A percentile compares a stretch with the other conserved stretches of the same genome.
These are phyloP conservation scores for Ctenodactylus gundi DNA, from an alignment of 2,113 vertebrate species.

Conservation along the genomic window DNA sequence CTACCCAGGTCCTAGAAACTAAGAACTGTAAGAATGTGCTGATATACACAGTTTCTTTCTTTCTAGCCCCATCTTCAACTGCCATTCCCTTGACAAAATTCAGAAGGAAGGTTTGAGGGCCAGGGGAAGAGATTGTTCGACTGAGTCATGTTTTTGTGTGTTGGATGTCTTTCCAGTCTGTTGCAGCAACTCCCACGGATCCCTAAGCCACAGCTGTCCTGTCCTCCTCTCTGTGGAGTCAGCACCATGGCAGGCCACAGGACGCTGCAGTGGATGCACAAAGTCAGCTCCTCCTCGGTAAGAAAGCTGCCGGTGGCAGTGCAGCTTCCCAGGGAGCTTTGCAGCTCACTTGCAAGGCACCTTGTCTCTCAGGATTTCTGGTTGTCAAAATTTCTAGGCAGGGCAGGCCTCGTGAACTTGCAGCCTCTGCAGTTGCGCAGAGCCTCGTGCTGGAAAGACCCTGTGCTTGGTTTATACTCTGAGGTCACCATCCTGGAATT, in stretches of 20 bases:
- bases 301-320: neutral
- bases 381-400: neutral
- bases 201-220: neutral
- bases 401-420: neutral
- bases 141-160: slow-evolving; percentile 20
- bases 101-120: neutral
- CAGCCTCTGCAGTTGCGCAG: neutral
- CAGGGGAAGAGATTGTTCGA: neutral
- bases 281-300: neutral
- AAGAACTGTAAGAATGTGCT: neutral
- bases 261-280: accelerated
- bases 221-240: slow-evolving; percentile 9
- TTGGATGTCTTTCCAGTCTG: neutral
- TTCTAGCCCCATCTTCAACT: neutral
- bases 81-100: neutral
- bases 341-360: neutral
- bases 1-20: neutral
- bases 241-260: neutral
- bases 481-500: neutral
- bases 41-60: neutral
- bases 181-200: neutral
- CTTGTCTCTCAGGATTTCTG: neutral
- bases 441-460: neutral
- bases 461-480: neutral
- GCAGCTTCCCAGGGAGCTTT: too few relatives aligned